Conservation (phyloP, 2,888 invertebrate genomes). For the Drosophila affinis region DNA sequence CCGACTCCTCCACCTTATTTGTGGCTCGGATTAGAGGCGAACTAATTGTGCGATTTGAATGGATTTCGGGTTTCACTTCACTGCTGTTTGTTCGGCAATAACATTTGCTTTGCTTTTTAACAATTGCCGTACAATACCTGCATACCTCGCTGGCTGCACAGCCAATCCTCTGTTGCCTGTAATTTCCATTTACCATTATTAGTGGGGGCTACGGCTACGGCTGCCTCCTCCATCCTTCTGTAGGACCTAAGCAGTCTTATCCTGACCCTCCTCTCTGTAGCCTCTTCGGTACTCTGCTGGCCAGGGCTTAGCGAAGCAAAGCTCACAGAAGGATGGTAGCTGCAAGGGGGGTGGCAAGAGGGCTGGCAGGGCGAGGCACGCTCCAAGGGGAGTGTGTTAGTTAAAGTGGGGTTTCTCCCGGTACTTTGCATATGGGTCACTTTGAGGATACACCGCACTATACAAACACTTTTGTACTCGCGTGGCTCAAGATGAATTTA, state of each 20-base stretch:
- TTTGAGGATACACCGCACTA: too few relatives aligned
- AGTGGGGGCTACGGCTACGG: neutral
- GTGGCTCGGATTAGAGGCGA: constrained; percentile 73
- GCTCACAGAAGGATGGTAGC: too few relatives aligned
- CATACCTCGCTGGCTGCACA: neutral
- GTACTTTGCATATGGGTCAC: too few relatives aligned
- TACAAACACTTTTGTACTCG: too few relatives aligned
- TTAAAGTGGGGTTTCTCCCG: too few relatives aligned
- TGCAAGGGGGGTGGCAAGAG: too few relatives aligned
- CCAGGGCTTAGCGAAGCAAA: too few relatives aligned
- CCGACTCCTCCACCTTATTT: constrained; percentile 52
- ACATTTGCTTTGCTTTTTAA: constrained; percentile 64
- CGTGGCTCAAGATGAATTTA: too few relatives aligned
- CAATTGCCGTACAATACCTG: constrained; percentile 25
- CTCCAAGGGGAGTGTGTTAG: too few relatives aligned
- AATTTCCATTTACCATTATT: constrained; percentile 29
- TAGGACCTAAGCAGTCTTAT: constrained; percentile 21
- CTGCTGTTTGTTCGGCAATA: constrained; percentile 72
- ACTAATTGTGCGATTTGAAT: constrained; percentile 79
- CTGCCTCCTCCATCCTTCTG: neutral
- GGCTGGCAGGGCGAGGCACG: too few relatives aligned
- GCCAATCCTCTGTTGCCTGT: constrained; percentile 1
- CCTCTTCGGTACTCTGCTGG: neutral
- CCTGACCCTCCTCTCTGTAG: constrained; percentile 13
- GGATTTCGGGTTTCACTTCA: constrained; percentile 67